Percentiles rank a stretch among this genome's conserved stretches.
phyloP scores from a whole-genome alignment of 2,113 vertebrate species.

The Chiloscyllium plagiosum region DNA sequence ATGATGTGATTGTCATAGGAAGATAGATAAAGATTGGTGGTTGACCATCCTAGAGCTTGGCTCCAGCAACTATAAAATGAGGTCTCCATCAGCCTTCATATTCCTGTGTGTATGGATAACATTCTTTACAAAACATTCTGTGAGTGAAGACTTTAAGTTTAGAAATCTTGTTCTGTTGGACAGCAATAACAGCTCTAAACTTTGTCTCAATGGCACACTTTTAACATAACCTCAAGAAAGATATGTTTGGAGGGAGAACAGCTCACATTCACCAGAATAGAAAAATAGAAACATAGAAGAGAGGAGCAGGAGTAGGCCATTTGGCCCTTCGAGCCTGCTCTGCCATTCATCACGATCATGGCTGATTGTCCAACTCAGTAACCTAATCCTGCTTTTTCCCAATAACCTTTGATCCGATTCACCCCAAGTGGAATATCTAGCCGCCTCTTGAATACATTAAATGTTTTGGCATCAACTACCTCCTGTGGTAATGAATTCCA shows the following conservation, averaged over 20 bases:
- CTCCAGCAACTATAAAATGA: neutral
- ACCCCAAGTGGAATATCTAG: no score
- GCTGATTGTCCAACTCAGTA: no score
- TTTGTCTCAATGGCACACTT: neutral
- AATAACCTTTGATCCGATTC: no score
- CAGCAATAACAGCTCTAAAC: neutral
- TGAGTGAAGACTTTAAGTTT: neutral
- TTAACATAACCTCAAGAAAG: neutral
- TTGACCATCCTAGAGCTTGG: neutral
- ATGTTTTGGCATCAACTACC: no score
- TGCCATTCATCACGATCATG: no score
- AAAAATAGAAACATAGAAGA: no score
- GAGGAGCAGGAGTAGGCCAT: no score
- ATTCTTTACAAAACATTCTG: neutral
- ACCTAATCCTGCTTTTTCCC: no score
- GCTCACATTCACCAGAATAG: neutral
- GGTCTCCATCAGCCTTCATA: neutral
- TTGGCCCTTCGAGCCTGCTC: no score
- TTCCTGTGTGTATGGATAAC: neutral
- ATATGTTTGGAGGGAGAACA: neutral
- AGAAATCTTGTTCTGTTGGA: neutral
- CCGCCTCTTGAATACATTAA: no score
- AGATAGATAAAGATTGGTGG: neutral
- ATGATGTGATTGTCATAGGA: neutral
- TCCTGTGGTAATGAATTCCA: no score